Evolutionary conservation across 2,888 invertebrate genomes (phyloP).

Genomic region (Meiosimyza decipiens): DNA sequence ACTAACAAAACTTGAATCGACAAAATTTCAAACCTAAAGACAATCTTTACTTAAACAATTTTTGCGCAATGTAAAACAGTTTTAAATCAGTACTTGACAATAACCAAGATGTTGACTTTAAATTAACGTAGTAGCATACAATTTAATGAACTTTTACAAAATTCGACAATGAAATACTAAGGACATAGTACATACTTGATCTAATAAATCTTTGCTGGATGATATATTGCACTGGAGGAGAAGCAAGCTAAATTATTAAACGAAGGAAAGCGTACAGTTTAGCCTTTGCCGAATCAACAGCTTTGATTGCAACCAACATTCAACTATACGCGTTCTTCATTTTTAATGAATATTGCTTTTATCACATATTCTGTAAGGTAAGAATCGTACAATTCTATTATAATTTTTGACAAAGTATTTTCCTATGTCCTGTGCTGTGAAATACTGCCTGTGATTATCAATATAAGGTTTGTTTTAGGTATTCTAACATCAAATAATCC

Average conservation of each 20-base stretch:
- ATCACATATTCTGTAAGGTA: conserved; percentile 37
- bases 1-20: too few relatives aligned
- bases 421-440: not conserved
- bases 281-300: conserved; percentile 23
- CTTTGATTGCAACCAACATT: conserved; percentile 24
- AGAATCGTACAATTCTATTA: conserved; percentile 39
- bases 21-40: too few relatives aligned
- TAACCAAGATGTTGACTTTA: not conserved
- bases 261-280: conserved; percentile 22
- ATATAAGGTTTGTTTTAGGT: too few relatives aligned
- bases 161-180: too few relatives aligned
- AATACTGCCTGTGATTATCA: too few relatives aligned
- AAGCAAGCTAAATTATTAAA: conserved; percentile 23
- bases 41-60: too few relatives aligned
- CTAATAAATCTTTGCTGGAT: conserved; percentile 10
- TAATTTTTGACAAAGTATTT: conserved; percentile 28
- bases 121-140: not conserved
- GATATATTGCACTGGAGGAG: conserved; percentile 29
- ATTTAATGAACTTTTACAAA: too few relatives aligned
- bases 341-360: conserved; percentile 35
- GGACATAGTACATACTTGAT: too few relatives aligned
- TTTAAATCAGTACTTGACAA: too few relatives aligned
- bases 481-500: too few relatives aligned
- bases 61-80: too few relatives aligned
- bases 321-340: conserved; percentile 27